Percentiles rank a stretch among this genome's conserved stretches.
Conservation (phyloP, 2,113 vertebrate genomes). For the Isurus oxyrinchus region DNA sequence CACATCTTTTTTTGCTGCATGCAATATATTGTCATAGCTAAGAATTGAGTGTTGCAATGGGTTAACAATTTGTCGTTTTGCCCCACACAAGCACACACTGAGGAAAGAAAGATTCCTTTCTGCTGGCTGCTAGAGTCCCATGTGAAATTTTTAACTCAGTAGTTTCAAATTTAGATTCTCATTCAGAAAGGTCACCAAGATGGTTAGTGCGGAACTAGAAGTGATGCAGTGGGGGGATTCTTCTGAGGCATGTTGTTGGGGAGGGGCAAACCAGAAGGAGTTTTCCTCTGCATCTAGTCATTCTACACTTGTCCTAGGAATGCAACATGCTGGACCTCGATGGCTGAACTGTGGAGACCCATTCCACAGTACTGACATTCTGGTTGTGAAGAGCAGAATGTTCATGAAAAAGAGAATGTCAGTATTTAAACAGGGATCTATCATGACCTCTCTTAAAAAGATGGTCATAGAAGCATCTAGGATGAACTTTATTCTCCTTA, state of each 20-base stretch:
- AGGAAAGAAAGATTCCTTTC: neutral
- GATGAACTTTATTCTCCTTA: too few species aligned
- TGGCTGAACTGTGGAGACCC: too few species aligned
- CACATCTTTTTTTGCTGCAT: neutral
- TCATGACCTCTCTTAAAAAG: too few species aligned
- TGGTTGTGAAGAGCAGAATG: too few species aligned
- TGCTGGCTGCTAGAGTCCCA: neutral
- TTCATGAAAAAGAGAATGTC: too few species aligned
- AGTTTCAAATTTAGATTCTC: neutral
- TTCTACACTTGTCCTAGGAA: too few species aligned
- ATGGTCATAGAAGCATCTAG: too few species aligned
- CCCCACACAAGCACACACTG: neutral
- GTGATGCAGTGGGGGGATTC: neutral
- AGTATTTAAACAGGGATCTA: too few species aligned
- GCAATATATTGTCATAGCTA: neutral
- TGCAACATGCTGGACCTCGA: too few species aligned
- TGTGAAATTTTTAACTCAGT: neutral
- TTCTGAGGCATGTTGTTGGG: neutral
- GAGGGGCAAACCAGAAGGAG: too few species aligned
- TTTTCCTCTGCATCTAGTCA: too few species aligned
- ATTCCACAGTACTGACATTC: too few species aligned
- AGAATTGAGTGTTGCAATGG: neutral
- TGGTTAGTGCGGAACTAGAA: neutral
- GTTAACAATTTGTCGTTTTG: neutral
- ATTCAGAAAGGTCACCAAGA: neutral